These are phyloP conservation scores for Cyprinella venusta DNA, from an alignment of 2,797 vertebrate species.

Conservation along the genomic window DNA sequence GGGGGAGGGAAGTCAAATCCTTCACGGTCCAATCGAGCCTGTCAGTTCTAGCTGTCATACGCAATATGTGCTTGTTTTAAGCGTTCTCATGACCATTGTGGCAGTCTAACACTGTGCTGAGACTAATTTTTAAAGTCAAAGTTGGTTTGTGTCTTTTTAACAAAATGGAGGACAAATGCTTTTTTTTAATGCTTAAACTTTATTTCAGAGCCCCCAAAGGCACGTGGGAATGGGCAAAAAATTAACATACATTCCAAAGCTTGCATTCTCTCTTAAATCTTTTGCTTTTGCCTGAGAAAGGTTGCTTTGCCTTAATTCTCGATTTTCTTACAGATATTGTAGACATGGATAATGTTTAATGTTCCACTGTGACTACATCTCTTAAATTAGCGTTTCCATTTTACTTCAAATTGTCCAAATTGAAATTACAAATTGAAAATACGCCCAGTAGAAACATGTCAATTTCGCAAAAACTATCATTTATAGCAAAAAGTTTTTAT, in stretches of 20 bases:
- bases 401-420: too few relatives aligned
- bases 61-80: conserved; percentile 12
- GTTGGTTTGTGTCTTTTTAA: background rate
- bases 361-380: background rate
- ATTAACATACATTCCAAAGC: background rate
- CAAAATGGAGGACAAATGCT: background rate
- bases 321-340: background rate
- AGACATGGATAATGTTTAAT: background rate
- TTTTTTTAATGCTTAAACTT: background rate
- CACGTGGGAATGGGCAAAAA: background rate
- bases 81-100: background rate
- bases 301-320: background rate
- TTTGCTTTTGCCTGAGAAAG: background rate
- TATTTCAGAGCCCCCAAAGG: background rate
- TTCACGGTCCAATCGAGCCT: background rate
- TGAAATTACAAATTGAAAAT: too few relatives aligned
- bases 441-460: too few relatives aligned
- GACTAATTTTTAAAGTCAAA: background rate
- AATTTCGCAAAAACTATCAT: too few relatives aligned
- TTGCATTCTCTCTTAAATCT: background rate
- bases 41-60: conserved; percentile 18
- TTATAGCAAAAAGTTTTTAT: too few relatives aligned
- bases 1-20: conserved; percentile 20
- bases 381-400: background rate
- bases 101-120: background rate